Base-by-base conservation (phyloP, 2,888 invertebrate species). In the Tethea ocularis region DNA sequence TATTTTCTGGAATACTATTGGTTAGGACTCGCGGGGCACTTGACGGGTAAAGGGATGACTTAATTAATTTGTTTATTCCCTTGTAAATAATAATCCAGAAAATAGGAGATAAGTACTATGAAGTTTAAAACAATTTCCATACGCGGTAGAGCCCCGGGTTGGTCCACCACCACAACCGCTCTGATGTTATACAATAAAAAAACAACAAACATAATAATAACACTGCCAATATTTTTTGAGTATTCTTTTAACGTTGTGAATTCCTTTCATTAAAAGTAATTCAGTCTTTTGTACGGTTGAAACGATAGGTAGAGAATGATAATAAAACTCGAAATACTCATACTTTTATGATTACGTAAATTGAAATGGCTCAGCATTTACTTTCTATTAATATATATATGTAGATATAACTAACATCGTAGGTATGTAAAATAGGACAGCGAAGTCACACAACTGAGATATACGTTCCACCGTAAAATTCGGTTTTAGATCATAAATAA, bases 351-450 rank as follows among this genome's bases (percentile, higher is more conserved):
- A 74, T 87, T 88, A 88, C 86, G 84, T 88, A 87, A 88, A 82
- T 81, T 80, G 74, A 85, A 91, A 86, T 85, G 85, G 82, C 83
- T 87, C 82, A 85, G 75, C 82, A 84, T 85, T 71, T 84, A 87
- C 79, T 74, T 67, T 78, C 83, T 89, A 86, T 70, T 75, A 66
- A 17, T 41, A 41, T 46, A 46, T 84, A 86, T 20, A 46, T 17
- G 81, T 87, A 41, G 20, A 20, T 84, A 86, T 20, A 46, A 8
- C 81, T 87, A 86, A 87, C 91, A 92, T 90, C 91, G 89, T 87
- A 91, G 88, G 85, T 91, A 91, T 91, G 89, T 90, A 92, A 92
- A 92, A 93, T 92, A 92, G 86, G 82, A 81, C 86, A 82, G 80
- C 79, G 83, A 86, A 85, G 83, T 72, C 68, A 62, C 81, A 83